Percentiles rank a stretch among this genome's conserved stretches.
These are phyloP conservation scores for Gambelia wislizenii DNA, from an alignment of 2,797 vertebrate species.

Conservation along the genomic window DNA sequence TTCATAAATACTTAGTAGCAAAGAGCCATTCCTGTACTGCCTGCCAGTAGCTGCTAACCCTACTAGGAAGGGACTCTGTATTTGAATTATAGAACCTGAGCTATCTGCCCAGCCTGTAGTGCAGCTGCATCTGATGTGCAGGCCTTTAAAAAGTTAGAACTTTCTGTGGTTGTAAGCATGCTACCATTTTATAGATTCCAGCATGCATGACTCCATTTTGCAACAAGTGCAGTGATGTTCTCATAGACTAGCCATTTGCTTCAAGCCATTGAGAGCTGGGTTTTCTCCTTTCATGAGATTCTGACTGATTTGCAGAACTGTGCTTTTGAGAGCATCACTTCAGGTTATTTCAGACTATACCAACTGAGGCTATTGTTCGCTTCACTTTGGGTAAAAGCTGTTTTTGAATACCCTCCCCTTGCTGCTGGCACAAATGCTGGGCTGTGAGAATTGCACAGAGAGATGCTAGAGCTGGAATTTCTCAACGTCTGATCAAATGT, in stretches of 20 bases:
- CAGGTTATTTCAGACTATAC: neutral
- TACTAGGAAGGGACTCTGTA: neutral
- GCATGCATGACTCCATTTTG: neutral
- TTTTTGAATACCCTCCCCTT: neutral
- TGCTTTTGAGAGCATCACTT: neutral
- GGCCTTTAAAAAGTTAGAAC: neutral
- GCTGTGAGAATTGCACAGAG: neutral
- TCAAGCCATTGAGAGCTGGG: neutral
- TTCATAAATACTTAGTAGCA: neutral
- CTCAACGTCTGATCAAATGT: conserved; percentile 10
- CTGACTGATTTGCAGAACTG: neutral
- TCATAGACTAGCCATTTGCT: neutral
- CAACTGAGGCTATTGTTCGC: neutral
- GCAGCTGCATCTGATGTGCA: neutral
- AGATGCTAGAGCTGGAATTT: neutral
- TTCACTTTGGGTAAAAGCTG: neutral
- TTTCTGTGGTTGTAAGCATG: neutral
- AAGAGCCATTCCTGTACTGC: neutral
- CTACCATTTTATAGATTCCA: neutral
- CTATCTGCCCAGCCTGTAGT: neutral
- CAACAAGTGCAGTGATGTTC: neutral
- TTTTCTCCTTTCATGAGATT: neutral
- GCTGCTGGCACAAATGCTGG: neutral
- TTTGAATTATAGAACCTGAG: neutral
- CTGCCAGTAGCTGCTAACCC: neutral